A percentile compares a stretch with the other conserved stretches of the same genome.
These are phyloP conservation scores for Macaca fascicularis DNA, from an alignment of 2,113 vertebrate genomes.

Conservation along the genomic window DNA sequence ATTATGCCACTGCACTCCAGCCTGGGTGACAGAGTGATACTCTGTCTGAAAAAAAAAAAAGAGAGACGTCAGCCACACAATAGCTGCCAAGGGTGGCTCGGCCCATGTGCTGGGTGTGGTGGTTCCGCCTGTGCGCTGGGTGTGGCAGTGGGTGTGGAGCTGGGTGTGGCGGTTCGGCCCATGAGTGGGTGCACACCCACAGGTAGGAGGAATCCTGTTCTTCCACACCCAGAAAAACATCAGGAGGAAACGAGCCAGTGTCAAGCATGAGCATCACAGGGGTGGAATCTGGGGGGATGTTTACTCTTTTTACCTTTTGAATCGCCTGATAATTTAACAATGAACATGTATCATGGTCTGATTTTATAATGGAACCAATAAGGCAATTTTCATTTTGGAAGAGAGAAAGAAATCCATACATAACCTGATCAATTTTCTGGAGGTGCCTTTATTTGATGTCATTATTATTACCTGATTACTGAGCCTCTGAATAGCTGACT, in stretches of 20 bases:
- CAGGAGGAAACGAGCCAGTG: not conserved
- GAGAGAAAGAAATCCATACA: not conserved
- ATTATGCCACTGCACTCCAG: too few relatives aligned
- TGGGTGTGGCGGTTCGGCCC: not conserved
- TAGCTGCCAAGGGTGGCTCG: not conserved
- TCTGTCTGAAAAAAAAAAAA: rapidly evolving
- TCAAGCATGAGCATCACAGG: not conserved
- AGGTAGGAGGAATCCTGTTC: rapidly evolving
- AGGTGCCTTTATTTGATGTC: not conserved
- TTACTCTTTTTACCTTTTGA: not conserved
- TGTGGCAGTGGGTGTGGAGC: too few relatives aligned
- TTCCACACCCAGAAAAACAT: rapidly evolving
- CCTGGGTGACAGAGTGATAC: too few relatives aligned
- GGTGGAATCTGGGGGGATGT: not conserved
- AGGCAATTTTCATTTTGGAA: not conserved
- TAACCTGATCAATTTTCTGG: not conserved
- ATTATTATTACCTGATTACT: rapidly evolving
- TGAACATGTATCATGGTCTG: not conserved
- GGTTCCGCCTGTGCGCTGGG: too few relatives aligned
- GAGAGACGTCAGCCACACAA: rapidly evolving
- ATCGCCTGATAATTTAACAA: not conserved
- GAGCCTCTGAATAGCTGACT: not conserved
- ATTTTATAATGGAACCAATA: not conserved
- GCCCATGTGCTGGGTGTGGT: rapidly evolving
- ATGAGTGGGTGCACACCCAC: rapidly evolving